These are phyloP conservation scores for Sorex maritimensis DNA, from an alignment of 2,797 vertebrate species.

Conservation along the genomic window DNA sequence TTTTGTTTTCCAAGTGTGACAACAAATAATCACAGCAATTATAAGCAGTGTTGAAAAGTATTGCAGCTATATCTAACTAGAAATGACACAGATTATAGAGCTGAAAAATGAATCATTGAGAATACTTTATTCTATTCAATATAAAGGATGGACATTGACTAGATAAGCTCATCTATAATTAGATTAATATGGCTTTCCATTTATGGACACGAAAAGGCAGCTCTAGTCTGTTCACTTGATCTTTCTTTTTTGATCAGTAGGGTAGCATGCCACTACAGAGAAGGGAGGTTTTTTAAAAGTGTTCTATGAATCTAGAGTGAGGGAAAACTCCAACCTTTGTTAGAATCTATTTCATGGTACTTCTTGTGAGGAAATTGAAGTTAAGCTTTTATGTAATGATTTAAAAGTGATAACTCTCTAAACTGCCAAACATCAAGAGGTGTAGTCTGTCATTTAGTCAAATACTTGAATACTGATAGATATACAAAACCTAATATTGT, in stretches of 20 bases:
- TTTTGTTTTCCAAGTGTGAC: background rate
- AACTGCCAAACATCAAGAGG: too few relatives aligned
- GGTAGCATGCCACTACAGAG: too few relatives aligned
- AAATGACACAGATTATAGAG: background rate
- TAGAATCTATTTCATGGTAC: too few relatives aligned
- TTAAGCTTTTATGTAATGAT: too few relatives aligned
- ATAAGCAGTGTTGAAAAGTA: background rate
- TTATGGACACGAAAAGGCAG: background rate
- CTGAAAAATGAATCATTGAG: background rate
- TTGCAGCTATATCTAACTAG: background rate
- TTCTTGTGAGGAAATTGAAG: too few relatives aligned
- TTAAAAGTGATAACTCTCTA: too few relatives aligned
- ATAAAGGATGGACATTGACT: background rate
- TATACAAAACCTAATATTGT: background rate
- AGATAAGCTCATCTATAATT: background rate
- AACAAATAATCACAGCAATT: background rate
- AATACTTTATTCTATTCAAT: background rate
- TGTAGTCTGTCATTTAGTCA: too few relatives aligned
- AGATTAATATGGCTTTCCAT: background rate
- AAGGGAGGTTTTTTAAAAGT: too few relatives aligned
- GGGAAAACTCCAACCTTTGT: too few relatives aligned
- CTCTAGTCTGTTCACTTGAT: background rate
- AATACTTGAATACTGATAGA: too few relatives aligned
- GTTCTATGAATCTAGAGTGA: too few relatives aligned
- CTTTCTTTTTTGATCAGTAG: background rate